Conservation (phyloP, 2,888 invertebrate species). For the Pseudococcus viburni region DNA sequence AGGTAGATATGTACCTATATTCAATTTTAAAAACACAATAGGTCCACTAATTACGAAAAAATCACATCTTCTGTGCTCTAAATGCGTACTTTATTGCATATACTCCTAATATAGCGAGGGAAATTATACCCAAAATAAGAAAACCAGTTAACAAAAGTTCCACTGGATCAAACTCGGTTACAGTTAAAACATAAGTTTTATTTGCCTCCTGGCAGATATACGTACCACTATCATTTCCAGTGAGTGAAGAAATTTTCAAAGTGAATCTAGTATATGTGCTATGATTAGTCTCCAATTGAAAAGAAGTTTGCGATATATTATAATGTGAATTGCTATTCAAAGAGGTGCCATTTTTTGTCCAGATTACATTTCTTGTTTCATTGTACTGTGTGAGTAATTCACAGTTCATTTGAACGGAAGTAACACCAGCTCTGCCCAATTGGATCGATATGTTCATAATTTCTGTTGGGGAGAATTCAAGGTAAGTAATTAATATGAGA, state of each 20-base stretch:
- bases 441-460: too few relatives aligned
- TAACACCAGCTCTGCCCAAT: not conserved
- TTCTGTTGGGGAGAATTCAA: too few relatives aligned
- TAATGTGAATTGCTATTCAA: not conserved
- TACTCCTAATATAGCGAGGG: too few relatives aligned
- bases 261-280: not conserved
- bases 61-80: too few relatives aligned
- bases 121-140: too few relatives aligned
- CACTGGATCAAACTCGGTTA: not conserved
- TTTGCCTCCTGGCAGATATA: not conserved
- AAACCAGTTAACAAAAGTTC: not conserved
- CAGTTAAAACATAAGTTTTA: not conserved
- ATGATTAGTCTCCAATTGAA: not conserved
- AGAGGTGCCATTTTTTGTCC: not conserved
- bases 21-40: too few relatives aligned
- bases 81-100: too few relatives aligned
- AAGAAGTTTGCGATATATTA: not conserved
- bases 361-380: not conserved
- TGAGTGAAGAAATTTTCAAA: not conserved
- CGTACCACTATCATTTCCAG: not conserved
- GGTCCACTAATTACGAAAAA: too few relatives aligned
- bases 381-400: not conserved
- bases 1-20: too few relatives aligned
- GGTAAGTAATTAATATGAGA: too few relatives aligned
- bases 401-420: not conserved